Conservation (phyloP, 2,888 invertebrate species). For the Villa cingulata region DNA sequence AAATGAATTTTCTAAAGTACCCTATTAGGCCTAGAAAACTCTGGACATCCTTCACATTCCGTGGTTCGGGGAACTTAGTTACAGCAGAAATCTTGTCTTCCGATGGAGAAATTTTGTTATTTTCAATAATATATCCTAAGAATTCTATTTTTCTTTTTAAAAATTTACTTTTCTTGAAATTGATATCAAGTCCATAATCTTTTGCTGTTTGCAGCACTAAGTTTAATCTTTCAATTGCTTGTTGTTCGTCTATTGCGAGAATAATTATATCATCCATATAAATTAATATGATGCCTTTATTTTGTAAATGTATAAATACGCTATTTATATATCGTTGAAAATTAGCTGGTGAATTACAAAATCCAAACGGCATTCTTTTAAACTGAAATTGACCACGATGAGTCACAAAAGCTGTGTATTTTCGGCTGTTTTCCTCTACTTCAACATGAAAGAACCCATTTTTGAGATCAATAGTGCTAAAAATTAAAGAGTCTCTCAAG, state of each 20-base stretch:
- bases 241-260: too few species aligned
- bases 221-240: too few species aligned
- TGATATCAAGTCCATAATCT: too few species aligned
- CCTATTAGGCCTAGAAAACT: constrained; percentile 13
- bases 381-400: neutral
- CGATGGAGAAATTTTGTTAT: constrained; percentile 1
- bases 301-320: neutral
- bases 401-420: constrained; percentile 1
- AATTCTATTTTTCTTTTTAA: constrained; percentile 10
- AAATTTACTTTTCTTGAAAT: constrained; percentile 18
- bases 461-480: neutral
- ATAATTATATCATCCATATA: too few species aligned
- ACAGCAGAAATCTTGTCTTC: constrained; percentile 4
- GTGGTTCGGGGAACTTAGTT: constrained; percentile 3
- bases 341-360: neutral
- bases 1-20: constrained; percentile 1
- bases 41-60: neutral
- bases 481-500: neutral
- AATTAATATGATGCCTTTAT: neutral
- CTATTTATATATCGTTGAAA: neutral
- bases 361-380: neutral
- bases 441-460: neutral
- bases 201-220: too few species aligned
- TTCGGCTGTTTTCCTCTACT: neutral
- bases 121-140: constrained; percentile 6